A percentile compares a stretch with the other conserved stretches of the same genome.
Conservation (phyloP, 2,888 invertebrate genomes). For the Hyposoter dolosus region DNA sequence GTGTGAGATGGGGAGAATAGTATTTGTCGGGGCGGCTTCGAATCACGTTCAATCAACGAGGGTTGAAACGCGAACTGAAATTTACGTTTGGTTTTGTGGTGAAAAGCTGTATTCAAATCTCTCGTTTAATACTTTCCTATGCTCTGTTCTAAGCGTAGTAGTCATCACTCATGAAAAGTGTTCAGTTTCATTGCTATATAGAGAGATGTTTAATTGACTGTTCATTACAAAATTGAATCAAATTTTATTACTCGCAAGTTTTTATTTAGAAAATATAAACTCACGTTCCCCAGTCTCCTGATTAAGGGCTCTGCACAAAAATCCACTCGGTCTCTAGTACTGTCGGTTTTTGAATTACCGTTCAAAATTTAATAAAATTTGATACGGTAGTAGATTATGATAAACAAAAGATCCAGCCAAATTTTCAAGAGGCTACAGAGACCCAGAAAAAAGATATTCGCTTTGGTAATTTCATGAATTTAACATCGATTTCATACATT, state of each 20-base stretch:
- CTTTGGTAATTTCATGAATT: too few species aligned
- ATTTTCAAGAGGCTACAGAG: too few species aligned
- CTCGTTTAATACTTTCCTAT: neutral
- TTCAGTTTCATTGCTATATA: neutral
- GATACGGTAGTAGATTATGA: too few species aligned
- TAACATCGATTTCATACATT: too few species aligned
- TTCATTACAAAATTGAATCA: neutral
- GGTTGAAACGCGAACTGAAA: constrained; percentile 29
- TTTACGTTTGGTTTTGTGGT: constrained; percentile 7
- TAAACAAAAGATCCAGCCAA: too few species aligned
- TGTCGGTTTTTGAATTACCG: too few species aligned
- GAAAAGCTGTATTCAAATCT: constrained; percentile 6
- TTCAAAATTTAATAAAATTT: too few species aligned
- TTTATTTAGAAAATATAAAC: neutral
- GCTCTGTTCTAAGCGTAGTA: neutral
- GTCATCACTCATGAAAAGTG: neutral
- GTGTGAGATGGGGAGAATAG: constrained; percentile 20
- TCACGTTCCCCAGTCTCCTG: neutral
- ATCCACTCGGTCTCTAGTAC: neutral
- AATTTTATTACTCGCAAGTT: neutral
- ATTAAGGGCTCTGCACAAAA: neutral
- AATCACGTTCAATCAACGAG: constrained; percentile 6
- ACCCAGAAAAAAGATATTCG: too few species aligned
- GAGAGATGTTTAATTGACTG: neutral
- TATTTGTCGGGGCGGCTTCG: constrained; percentile 58